Percentiles rank a stretch among this genome's conserved stretches.
phyloP scores from a whole-genome alignment of 2,797 vertebrate genomes.

The Mus spretus region DNA sequence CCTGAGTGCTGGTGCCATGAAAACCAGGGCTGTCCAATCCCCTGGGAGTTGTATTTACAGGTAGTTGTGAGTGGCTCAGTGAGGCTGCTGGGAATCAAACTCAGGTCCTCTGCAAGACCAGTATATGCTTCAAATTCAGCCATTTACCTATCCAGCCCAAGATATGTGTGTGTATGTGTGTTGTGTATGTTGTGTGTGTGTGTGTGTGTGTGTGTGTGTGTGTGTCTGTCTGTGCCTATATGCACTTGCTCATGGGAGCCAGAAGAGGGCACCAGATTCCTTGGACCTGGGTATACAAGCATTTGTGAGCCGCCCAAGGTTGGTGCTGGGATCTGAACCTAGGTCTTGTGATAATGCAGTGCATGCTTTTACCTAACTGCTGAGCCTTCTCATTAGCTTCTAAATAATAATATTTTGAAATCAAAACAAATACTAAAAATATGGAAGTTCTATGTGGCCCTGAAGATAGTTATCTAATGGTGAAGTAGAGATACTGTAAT shows the following conservation, averaged over 20 bases:
- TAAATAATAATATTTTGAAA: constrained; percentile 23
- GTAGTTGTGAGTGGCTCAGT: not conserved
- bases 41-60: not conserved
- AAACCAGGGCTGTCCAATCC: not conserved
- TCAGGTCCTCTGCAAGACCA: not conserved
- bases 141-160: not conserved
- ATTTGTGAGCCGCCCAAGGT: not conserved
- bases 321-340: not conserved
- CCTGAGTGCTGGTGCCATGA: not conserved
- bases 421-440: not conserved
- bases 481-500: not conserved
- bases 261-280: not conserved
- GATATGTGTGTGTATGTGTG: not conserved
- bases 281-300: not conserved
- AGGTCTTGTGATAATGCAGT: not conserved
- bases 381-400: not conserved
- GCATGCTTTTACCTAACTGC: not conserved
- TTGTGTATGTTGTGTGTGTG: not conserved
- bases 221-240: not conserved
- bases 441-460: not conserved
- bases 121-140: not conserved
- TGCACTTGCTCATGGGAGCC: not conserved
- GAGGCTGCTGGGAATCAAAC: not conserved
- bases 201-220: not conserved
- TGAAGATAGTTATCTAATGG: not conserved